A percentile compares a stretch with the other conserved stretches of the same genome.
Evolutionary conservation across 2,888 invertebrate species (phyloP).

Genomic region (Drosophila histrio): DNA sequence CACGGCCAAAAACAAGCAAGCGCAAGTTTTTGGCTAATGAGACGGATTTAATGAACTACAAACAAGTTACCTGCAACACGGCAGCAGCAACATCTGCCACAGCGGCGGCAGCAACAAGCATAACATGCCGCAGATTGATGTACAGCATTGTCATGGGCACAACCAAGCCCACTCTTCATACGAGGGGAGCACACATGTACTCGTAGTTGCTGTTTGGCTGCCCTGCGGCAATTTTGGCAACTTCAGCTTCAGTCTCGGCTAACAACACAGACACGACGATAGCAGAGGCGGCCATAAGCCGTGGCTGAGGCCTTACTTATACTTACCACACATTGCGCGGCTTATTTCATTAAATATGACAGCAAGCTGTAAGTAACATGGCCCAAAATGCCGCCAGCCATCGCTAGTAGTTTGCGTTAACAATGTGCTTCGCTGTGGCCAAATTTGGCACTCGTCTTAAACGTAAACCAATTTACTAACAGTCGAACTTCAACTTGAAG

Average conservation of each 20-base stretch:
- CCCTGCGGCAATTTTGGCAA: slow-evolving; percentile 59
- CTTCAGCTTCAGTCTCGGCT: slow-evolving; percentile 26
- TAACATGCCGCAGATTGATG: slow-evolving; percentile 44
- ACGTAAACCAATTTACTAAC: neutral
- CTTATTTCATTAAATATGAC: slow-evolving; percentile 66
- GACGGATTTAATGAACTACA: slow-evolving; percentile 64
- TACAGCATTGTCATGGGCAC: slow-evolving; percentile 22
- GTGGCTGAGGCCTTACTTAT: slow-evolving; percentile 11
- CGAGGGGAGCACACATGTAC: slow-evolving; percentile 33
- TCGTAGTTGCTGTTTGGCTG: slow-evolving; percentile 15
- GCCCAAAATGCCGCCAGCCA: slow-evolving; percentile 44
- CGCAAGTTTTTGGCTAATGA: slow-evolving; percentile 61
- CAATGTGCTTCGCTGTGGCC: slow-evolving; percentile 55
- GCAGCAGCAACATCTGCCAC: slow-evolving; percentile 5
- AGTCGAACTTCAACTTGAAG: neutral
- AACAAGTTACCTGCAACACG: slow-evolving; percentile 45
- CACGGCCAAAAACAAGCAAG: slow-evolving; percentile 18
- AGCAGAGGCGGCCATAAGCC: slow-evolving; percentile 1
- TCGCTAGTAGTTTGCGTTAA: slow-evolving; percentile 54
- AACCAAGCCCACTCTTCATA: slow-evolving; percentile 12
- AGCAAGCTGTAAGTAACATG: slow-evolving; percentile 48
- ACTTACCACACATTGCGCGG: slow-evolving; percentile 38
- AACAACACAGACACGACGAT: slow-evolving; percentile 23
- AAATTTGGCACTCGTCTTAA: slow-evolving; percentile 1
- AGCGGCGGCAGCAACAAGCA: slow-evolving; percentile 5